Evolutionary conservation across 2,888 invertebrate species (phyloP), one percentile per base, ranked within the genome.

Genomic region (Agrenia bidenticulata): DNA sequence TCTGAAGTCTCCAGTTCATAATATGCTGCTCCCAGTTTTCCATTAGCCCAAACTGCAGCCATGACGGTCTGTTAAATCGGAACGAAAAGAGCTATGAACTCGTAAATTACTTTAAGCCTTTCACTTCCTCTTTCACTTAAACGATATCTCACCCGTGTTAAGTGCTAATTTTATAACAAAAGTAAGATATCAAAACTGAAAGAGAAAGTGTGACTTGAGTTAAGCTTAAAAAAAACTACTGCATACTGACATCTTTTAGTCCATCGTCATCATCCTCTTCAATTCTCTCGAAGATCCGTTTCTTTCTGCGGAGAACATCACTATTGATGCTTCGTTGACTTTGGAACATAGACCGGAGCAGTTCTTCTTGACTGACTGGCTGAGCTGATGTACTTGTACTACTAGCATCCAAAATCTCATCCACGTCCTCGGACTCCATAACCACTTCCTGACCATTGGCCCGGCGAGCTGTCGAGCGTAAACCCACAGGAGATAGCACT

Each of bases 11-110:
- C 83, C 39, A 86, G 79, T 73, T 86, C 86, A 80, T 87, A 91
- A 79, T 85, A 87, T 0, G 90, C 88, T 19, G 88, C 88, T n/a
- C 89, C 90, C 59, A 91, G 79, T 77, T 84, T 85, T 15, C 87
- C 86, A 56, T 83, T 82, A 69, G 85, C 83, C 83, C 86, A 89
- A 75, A 87, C 83, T 1, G 87, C 81, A 64, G 87, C 85, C 77
- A 90, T 78, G 67, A 89, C 81, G 50, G 84, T 82, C 84, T 87
- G 61, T 7, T 32, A 15, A n/a, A 21, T 21, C n/a, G n/a, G n/a
- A n/a, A n/a, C n/a, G n/a, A n/a, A n/a, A n/a, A n/a, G n/a, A n/a
- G n/a, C n/a, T n/a, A n/a, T n/a, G n/a, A n/a, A n/a, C n/a, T n/a
- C n/a, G n/a, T n/a, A n/a, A n/a, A n/a, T n/a, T n/a, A n/a, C n/a